Evolutionary conservation across 2,113 vertebrate genomes (phyloP).

Genomic region (Hemibates koningsi): DNA sequence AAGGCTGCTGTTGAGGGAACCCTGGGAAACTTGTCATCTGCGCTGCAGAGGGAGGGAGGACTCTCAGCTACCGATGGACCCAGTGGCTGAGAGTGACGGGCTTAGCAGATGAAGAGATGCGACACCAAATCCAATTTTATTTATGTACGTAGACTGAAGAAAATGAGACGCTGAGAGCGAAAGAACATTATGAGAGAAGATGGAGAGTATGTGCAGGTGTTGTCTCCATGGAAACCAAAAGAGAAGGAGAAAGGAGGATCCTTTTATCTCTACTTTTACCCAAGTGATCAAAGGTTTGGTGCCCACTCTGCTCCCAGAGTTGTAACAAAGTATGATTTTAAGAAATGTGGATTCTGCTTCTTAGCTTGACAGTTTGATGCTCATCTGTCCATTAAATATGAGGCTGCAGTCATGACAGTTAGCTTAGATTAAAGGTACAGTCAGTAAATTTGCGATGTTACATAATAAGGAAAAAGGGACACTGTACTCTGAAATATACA

Average conservation of each 20-base stretch:
- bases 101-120: not conserved
- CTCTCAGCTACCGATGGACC: not conserved
- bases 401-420: not conserved
- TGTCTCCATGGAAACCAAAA: slow-evolving; percentile 51
- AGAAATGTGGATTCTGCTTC: not conserved
- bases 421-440: not conserved
- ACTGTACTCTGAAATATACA: not conserved
- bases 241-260: slow-evolving; percentile 21
- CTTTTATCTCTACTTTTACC: slow-evolving; percentile 40
- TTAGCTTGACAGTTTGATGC: not conserved
- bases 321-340: not conserved
- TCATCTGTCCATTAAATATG: not conserved
- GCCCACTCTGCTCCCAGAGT: not conserved
- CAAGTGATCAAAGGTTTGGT: slow-evolving; percentile 37
- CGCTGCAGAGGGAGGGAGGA: not conserved
- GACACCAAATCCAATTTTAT: not conserved
- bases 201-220: slow-evolving; percentile 6
- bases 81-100: not conserved
- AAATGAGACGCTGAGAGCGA: not conserved
- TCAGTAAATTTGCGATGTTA: not conserved
- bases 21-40: slow-evolving; percentile 46
- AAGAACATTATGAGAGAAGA: not conserved
- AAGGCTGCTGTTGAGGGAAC: slow-evolving; percentile 48
- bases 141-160: not conserved
- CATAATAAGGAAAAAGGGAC: not conserved